phyloP scores from a whole-genome alignment of 1,140 invertebrate genomes.

The Hormaphis cornu region DNA sequence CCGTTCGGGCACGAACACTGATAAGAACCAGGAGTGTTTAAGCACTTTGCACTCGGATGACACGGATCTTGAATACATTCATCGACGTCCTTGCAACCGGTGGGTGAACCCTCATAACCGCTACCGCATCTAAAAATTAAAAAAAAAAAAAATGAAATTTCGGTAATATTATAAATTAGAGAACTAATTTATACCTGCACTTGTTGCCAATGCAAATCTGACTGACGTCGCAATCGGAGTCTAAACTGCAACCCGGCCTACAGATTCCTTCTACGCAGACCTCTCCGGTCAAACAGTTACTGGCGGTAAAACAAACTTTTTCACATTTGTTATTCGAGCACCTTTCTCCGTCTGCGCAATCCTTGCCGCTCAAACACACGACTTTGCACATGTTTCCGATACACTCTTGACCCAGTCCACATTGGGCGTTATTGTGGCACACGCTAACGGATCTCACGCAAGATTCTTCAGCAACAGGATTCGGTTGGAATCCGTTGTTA shows the following conservation, averaged over 20 bases:
- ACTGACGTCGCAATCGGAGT: constrained; percentile 66
- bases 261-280: constrained; percentile 76
- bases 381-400: constrained; percentile 63
- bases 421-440: constrained; percentile 8
- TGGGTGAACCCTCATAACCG: constrained; percentile 34
- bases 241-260: constrained; percentile 67
- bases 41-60: constrained; percentile 60
- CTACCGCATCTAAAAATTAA: constrained; percentile 41
- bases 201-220: constrained; percentile 71
- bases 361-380: constrained; percentile 56
- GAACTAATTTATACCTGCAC: constrained; percentile 50
- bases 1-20: constrained; percentile 67
- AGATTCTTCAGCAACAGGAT: constrained; percentile 39
- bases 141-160: constrained; percentile 6
- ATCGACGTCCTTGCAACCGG: constrained; percentile 57
- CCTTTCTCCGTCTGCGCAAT: constrained; percentile 72
- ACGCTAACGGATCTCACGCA: constrained; percentile 40
- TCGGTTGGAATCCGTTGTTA: constrained; percentile 54
- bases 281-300: constrained; percentile 79
- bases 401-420: constrained; percentile 51
- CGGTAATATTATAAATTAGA: not conserved
- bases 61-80: constrained; percentile 63
- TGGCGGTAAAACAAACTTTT: constrained; percentile 78
- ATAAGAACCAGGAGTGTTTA: constrained; percentile 60
- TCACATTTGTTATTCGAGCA: constrained; percentile 67